Evolutionary conservation across 2,888 invertebrate species (phyloP).

Genomic region (Ennomos quercinarius): DNA sequence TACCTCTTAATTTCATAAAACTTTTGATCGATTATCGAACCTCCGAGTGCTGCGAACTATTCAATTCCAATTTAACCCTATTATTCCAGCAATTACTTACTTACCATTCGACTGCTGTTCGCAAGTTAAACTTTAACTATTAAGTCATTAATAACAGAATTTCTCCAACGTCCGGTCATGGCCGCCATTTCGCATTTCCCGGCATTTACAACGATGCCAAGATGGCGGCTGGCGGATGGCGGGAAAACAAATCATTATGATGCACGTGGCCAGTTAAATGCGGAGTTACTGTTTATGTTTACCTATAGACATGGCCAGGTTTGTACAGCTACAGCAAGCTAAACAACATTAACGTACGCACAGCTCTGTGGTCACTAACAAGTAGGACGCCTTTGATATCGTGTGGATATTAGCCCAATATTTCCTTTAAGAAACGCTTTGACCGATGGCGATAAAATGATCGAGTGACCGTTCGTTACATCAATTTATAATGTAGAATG

Average conservation of each 20-base stretch:
- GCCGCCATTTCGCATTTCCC: slow-evolving; percentile 58
- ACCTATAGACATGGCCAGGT: slow-evolving; percentile 43
- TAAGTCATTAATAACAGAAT: slow-evolving; percentile 73
- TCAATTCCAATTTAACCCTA: slow-evolving; percentile 53
- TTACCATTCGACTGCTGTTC: slow-evolving; percentile 61
- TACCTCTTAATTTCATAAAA: not conserved
- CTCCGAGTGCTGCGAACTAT: slow-evolving; percentile 52
- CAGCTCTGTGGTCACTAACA: slow-evolving; percentile 30
- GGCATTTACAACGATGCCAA: slow-evolving; percentile 49
- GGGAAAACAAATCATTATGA: slow-evolving; percentile 44
- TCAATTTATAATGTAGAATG: slow-evolving; percentile 13
- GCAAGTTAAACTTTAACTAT: slow-evolving; percentile 75
- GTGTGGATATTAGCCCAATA: slow-evolving; percentile 20
- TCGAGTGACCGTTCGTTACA: slow-evolving; percentile 14
- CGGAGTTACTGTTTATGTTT: slow-evolving; percentile 52
- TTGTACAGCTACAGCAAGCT: slow-evolving; percentile 24
- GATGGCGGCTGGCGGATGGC: slow-evolving; percentile 47
- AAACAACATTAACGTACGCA: slow-evolving; percentile 32
- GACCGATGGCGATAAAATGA: slow-evolving; percentile 30
- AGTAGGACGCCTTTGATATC: slow-evolving; percentile 35
- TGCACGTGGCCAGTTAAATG: slow-evolving; percentile 55
- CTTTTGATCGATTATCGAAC: slow-evolving; percentile 20
- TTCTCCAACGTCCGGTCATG: slow-evolving; percentile 52
- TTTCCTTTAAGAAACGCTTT: slow-evolving; percentile 32
- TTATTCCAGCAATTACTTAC: slow-evolving; percentile 73